These are phyloP conservation scores for Larimichthys crocea DNA, from an alignment of 2,113 vertebrate species.

Conservation along the genomic window DNA sequence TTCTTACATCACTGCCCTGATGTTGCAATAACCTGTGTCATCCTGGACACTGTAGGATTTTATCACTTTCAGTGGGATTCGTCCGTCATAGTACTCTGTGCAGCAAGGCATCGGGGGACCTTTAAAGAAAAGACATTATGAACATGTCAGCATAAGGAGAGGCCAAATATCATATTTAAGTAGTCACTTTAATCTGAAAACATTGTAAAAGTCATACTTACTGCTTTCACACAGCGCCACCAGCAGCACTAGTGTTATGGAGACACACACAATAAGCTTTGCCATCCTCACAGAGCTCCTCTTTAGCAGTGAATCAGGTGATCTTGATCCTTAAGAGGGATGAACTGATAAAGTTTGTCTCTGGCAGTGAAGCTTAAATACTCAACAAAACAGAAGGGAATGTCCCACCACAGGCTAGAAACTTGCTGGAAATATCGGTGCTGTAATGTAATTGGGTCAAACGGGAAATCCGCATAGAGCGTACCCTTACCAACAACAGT, in stretches of 20 bases:
- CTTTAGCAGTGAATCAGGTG: conserved; percentile 5
- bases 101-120: conserved; percentile 60
- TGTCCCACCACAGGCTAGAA: neutral
- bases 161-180: too few species aligned
- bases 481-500: neutral
- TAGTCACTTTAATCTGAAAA: too few species aligned
- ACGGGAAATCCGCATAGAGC: neutral
- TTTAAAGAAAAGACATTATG: conserved; percentile 31
- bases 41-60: conserved; percentile 46
- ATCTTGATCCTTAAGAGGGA: conserved; percentile 7
- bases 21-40: conserved; percentile 50
- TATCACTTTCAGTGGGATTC: conserved; percentile 26
- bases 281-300: conserved; percentile 55
- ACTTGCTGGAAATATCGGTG: conserved; percentile 22
- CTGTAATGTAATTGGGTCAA: conserved; percentile 28
- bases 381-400: neutral
- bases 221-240: conserved; percentile 52
- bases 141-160: neutral
- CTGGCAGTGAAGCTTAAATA: conserved; percentile 55
- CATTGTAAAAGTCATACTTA: conserved; percentile 59
- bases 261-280: conserved; percentile 46
- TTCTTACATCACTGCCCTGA: conserved; percentile 73
- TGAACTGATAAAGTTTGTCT: neutral
- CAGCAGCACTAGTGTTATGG: conserved; percentile 56
- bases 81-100: conserved; percentile 32